Percentiles rank a stretch among this genome's conserved stretches.
Evolutionary conservation across 2,888 invertebrate genomes (phyloP).

Genomic region (Neoaliturus tenellus): DNA sequence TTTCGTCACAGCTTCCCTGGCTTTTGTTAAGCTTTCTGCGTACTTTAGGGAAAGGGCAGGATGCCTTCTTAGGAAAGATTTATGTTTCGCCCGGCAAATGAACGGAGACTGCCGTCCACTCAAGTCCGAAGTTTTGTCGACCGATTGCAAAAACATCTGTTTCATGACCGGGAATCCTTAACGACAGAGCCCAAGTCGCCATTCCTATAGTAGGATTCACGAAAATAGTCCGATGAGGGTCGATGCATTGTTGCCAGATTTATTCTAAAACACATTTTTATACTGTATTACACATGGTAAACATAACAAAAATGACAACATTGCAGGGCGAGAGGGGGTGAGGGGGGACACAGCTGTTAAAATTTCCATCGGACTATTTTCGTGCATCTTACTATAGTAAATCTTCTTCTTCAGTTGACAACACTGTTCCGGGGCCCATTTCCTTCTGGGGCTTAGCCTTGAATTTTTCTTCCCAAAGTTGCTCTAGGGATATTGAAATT

Average conservation of each 20-base stretch:
- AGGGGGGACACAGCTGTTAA: too few relatives aligned
- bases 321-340: too few relatives aligned
- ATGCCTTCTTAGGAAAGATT: neutral
- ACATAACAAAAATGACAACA: too few relatives aligned
- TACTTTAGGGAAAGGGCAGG: neutral
- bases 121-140: neutral
- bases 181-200: neutral
- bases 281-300: too few relatives aligned
- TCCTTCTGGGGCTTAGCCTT: neutral
- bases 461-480: neutral
- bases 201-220: too few relatives aligned
- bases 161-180: conserved; percentile 10
- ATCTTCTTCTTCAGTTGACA: conserved; percentile 2
- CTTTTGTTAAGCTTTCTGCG: neutral
- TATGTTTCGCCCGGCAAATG: neutral
- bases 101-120: neutral
- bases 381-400: neutral
- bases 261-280: too few relatives aligned
- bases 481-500: neutral
- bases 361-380: too few relatives aligned
- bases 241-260: too few relatives aligned
- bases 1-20: conserved; percentile 31
- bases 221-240: too few relatives aligned
- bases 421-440: conserved; percentile 9
- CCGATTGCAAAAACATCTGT: neutral